These are phyloP conservation scores for Ectemnius lituratus DNA, from an alignment of 2,888 invertebrate genomes.

Conservation along the genomic window DNA sequence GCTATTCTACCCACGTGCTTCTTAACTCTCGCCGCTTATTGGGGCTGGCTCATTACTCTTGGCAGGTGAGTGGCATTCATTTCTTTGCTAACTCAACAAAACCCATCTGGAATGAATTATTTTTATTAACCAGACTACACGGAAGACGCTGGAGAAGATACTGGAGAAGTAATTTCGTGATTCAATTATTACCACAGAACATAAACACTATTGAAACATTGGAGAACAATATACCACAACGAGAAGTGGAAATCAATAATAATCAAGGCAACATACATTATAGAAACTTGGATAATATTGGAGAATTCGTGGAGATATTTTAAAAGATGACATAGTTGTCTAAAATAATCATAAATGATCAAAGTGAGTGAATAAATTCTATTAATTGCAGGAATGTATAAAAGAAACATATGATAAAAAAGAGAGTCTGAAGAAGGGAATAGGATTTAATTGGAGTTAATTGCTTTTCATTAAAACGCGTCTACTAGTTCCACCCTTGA, in stretches of 20 bases:
- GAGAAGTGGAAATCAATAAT: constrained; percentile 9
- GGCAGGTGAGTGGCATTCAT: constrained; percentile 66
- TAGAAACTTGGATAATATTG: neutral
- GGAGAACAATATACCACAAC: neutral
- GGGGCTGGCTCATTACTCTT: constrained; percentile 75
- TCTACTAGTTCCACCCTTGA: constrained; percentile 63
- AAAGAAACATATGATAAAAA: neutral
- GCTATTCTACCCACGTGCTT: constrained; percentile 75
- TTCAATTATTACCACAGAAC: constrained; percentile 68
- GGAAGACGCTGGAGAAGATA: constrained; percentile 73
- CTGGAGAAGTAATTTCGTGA: constrained; percentile 74
- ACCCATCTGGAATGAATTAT: neutral
- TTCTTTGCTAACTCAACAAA: no score
- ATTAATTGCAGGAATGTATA: no score
- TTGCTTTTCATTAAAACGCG: constrained; percentile 64
- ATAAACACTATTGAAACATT: constrained; percentile 2
- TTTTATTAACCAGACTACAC: constrained; percentile 65
- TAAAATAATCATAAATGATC: no score
- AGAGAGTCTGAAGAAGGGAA: neutral
- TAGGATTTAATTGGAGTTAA: constrained; percentile 54
- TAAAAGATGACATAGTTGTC: neutral
- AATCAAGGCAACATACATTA: neutral
- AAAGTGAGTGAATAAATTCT: no score
- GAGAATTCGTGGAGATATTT: neutral
- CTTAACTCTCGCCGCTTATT: constrained; percentile 73